A percentile compares a stretch with the other conserved stretches of the same genome.
Evolutionary conservation across 2,888 invertebrate species (phyloP).

Genomic region (Lepas anatifera): DNA sequence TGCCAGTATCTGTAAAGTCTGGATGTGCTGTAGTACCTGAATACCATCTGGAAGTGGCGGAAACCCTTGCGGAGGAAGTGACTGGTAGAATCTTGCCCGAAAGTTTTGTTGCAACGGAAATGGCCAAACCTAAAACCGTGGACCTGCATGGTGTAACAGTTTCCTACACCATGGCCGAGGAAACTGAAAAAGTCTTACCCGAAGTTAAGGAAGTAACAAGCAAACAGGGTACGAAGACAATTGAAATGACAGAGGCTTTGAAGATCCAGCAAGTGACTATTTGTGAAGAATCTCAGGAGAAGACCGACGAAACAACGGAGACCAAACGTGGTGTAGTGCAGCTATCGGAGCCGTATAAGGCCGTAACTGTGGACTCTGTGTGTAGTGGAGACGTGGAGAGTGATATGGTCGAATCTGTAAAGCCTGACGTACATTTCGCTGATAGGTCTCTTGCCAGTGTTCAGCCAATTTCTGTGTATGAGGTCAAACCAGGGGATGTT

Average conservation of each 20-base stretch:
- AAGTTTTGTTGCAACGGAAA: background rate
- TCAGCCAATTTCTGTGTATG: background rate
- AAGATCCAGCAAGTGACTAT: background rate
- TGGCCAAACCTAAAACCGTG: background rate
- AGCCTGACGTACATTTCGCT: background rate
- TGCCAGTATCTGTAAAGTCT: background rate
- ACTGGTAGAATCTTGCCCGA: background rate
- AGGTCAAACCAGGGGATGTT: conserved; percentile 4
- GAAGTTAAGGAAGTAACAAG: background rate
- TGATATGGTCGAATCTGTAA: background rate
- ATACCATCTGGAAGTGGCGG: background rate
- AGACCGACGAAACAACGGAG: background rate
- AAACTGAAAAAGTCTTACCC: background rate
- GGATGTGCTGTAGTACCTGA: background rate
- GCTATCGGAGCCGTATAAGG: background rate
- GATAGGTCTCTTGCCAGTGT: background rate
- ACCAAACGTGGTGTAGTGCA: background rate
- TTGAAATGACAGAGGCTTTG: background rate
- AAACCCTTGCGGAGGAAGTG: background rate
- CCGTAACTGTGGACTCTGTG: background rate
- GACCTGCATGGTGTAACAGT: background rate
- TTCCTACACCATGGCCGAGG: background rate
- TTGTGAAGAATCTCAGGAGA: background rate
- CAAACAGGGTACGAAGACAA: background rate
- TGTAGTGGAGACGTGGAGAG: background rate